Evolutionary conservation across 2,888 invertebrate species (phyloP).

Genomic region (Xestia rhomboidea): DNA sequence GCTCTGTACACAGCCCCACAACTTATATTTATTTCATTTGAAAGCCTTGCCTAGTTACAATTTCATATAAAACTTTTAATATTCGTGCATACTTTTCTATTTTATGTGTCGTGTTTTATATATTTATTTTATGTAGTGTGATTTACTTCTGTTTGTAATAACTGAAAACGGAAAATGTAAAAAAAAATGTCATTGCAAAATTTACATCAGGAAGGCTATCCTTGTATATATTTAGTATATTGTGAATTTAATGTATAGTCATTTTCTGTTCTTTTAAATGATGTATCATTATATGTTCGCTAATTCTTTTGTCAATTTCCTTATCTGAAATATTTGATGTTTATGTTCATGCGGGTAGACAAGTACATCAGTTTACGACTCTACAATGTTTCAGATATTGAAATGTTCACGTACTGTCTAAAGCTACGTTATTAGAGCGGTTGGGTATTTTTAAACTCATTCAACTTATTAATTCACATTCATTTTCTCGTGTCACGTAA

Average conservation of each 20-base stretch:
- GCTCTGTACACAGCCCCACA: slow-evolving; percentile 71
- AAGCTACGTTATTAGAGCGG: slow-evolving; percentile 81
- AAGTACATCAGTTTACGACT: slow-evolving; percentile 57
- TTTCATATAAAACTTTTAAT: slow-evolving; percentile 79
- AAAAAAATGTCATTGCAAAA: slow-evolving; percentile 83
- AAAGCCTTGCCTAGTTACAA: slow-evolving; percentile 85
- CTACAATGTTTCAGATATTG: slow-evolving; percentile 72
- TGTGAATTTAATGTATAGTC: slow-evolving; percentile 85
- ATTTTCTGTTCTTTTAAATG: slow-evolving; percentile 80
- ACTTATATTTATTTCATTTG: slow-evolving; percentile 83
- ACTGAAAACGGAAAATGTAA: slow-evolving; percentile 85
- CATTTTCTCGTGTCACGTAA: slow-evolving; percentile 81
- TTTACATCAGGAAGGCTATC: slow-evolving; percentile 83
- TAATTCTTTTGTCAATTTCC: slow-evolving; percentile 73
- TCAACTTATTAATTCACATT: slow-evolving; percentile 83
- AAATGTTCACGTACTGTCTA: slow-evolving; percentile 72
- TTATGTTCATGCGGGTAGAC: slow-evolving; percentile 58
- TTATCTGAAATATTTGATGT: slow-evolving; percentile 75
- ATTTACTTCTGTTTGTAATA: slow-evolving; percentile 88
- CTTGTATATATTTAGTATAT: slow-evolving; percentile 88
- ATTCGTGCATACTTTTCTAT: slow-evolving; percentile 84
- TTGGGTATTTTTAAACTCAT: slow-evolving; percentile 85
- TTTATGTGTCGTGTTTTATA: slow-evolving; percentile 88
- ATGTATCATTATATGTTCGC: slow-evolving; percentile 78
- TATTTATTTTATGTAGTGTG: slow-evolving; percentile 88